Base-by-base conservation (phyloP, 1,140 invertebrate genomes). In the Bicyclus anynana region DNA sequence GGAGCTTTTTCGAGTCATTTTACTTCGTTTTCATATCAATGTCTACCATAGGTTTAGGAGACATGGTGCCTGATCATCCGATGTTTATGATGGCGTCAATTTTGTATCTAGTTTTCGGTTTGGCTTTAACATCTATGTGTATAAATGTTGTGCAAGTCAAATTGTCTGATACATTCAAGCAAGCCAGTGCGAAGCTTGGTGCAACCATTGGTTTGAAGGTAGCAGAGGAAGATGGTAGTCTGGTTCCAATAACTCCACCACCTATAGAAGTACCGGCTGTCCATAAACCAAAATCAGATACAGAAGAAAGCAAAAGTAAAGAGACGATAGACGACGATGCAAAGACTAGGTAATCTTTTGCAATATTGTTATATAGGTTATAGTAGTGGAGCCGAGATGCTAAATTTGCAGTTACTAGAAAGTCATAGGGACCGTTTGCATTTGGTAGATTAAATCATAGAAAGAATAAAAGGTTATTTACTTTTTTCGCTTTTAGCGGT, bases 21-120 rank as follows among this genome's bases (percentile, higher is more conserved):
- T 98, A 98, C 76, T 98, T 98, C 73, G 95, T 98, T 9, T 98
- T 97, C 77, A 96, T 98, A 64, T 97, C 96, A 0, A 95, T 98
- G 92, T 96, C 96, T 0, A 98, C 97, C 0, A 97, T 98, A 56
- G 96, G 91, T 7, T 97, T 98, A 69, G 97, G 97, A 37, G 97
- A 98, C 87, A 92, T 94, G 62, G 95, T 97, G 3, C 97, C 97
- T 3, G 89, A 93, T 76, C 93, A 97, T 89, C 96, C 96, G 9
- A 92, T 96, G 76, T 97, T 94, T 67, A 97, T 98, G 94, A 96
- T 98, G 92, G 91, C 93, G 48, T 96, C 97, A 12, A 98, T 98
- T 65, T 91, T 98, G 16, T 98, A 99, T 77, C 88, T 99, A 21
- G 93, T 98, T 5, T 97, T 99, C 71, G 98, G 98, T 42, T 89